These are phyloP conservation scores for Dicyrtoma fusca DNA, from an alignment of 2,888 invertebrate genomes.

Conservation along the genomic window DNA sequence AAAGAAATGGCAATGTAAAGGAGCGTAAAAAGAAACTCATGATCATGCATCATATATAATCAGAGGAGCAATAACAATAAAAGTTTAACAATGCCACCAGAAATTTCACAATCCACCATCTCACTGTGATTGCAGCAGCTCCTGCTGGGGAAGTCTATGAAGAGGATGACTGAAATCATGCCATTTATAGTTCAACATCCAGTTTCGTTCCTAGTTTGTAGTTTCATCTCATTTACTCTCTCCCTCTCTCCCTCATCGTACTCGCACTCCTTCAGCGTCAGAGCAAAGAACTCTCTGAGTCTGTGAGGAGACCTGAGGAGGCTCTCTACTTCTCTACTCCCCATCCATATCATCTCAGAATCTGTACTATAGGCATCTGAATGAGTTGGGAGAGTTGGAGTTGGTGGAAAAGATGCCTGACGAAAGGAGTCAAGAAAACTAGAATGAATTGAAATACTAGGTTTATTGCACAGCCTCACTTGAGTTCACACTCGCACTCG, in stretches of 20 bases:
- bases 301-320: conserved; percentile 24
- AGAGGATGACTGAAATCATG: not conserved
- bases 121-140: no score
- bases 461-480: conserved; percentile 35
- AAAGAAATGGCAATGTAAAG: no score
- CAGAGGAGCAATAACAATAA: not conserved
- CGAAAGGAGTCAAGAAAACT: no score
- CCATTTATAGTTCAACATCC: conserved; percentile 24
- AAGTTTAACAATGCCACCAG: not conserved
- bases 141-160: conserved; percentile 8
- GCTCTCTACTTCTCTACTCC: no score
- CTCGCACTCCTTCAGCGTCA: not conserved
- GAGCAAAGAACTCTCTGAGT: conserved; percentile 2
- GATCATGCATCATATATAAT: not conserved
- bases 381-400: no score
- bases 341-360: no score
- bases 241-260: not conserved
- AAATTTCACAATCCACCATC: no score
- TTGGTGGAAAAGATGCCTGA: no score
- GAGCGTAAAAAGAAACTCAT: no score
- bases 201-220: not conserved
- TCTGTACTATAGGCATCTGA: no score
- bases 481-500: conserved; percentile 1
- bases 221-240: not conserved
- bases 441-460: conserved; percentile 23